phyloP scores from a whole-genome alignment of 2,888 invertebrate genomes.

The Lepidocyrtoides sp. region DNA sequence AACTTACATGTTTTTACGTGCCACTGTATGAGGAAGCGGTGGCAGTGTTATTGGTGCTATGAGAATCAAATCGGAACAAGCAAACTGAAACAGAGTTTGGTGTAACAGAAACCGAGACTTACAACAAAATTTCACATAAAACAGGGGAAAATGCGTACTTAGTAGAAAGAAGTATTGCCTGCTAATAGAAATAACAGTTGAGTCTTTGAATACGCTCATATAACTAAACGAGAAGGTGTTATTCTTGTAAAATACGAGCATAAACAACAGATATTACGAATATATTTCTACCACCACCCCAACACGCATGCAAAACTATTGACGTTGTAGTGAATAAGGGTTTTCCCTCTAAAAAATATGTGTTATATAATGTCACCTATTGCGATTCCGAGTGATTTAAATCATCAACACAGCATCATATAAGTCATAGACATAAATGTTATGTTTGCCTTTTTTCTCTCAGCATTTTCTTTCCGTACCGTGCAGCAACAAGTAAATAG shows the following conservation, averaged over 20 bases:
- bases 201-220: background rate
- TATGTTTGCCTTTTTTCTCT: background rate
- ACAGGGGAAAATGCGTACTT: background rate
- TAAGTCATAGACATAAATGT: background rate
- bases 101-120: background rate
- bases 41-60: too few species aligned
- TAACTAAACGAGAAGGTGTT: background rate
- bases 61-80: background rate
- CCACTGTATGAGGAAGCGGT: too few species aligned
- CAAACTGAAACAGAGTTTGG: background rate
- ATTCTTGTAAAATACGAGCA: constrained; percentile 15
- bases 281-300: background rate
- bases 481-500: too few species aligned
- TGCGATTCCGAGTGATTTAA: constrained; percentile 23
- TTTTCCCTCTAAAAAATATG: background rate
- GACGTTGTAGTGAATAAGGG: background rate
- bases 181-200: background rate
- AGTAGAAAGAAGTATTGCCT: background rate
- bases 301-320: background rate
- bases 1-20: too few species aligned
- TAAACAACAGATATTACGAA: background rate
- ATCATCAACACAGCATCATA: constrained; percentile 14
- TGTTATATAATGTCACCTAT: background rate
- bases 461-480: background rate
- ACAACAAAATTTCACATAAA: background rate